A percentile compares a stretch with the other conserved stretches of the same genome.
Evolutionary conservation across 2,888 invertebrate species (phyloP).

Genomic region (Gryllus longicercus): DNA sequence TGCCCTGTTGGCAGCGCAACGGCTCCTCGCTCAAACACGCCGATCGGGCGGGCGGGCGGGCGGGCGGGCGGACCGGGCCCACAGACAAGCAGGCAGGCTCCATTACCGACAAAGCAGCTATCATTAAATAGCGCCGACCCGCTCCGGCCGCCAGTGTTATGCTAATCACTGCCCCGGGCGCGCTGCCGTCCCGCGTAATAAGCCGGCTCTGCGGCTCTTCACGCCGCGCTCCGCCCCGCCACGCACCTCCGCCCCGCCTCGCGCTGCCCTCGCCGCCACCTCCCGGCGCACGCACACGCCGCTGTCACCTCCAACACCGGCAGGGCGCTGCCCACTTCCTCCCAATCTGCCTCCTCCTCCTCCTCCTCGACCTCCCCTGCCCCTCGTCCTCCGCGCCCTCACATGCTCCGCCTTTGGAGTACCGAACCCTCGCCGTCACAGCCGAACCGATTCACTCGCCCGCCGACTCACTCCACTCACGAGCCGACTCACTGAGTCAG

Average conservation of each 20-base stretch:
- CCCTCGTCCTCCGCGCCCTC: neutral
- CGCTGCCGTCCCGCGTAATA: neutral
- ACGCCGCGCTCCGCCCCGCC: neutral
- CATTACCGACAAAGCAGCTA: conserved; percentile 34
- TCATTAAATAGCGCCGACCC: conserved; percentile 32
- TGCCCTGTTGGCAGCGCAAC: neutral
- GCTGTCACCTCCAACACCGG: too few relatives aligned
- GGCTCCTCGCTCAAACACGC: conserved; percentile 22
- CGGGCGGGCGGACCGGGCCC: neutral
- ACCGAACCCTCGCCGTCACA: too few relatives aligned
- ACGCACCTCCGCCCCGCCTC: neutral
- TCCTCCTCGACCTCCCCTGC: neutral
- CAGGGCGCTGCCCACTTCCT: neutral
- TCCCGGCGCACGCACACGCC: neutral
- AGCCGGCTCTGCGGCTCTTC: conserved; percentile 21
- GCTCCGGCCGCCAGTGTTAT: conserved; percentile 29
- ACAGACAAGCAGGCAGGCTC: conserved; percentile 21
- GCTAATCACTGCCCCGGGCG: conserved; percentile 31
- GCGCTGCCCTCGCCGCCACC: neutral
- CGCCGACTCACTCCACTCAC: too few relatives aligned
- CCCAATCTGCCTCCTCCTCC: neutral
- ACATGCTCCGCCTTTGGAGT: too few relatives aligned
- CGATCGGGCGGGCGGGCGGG: neutral
- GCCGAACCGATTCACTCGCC: too few relatives aligned
- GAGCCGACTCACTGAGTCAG: too few relatives aligned